phyloP scores from a whole-genome alignment of 2,113 vertebrate species.

The Megaceryle torquata region DNA sequence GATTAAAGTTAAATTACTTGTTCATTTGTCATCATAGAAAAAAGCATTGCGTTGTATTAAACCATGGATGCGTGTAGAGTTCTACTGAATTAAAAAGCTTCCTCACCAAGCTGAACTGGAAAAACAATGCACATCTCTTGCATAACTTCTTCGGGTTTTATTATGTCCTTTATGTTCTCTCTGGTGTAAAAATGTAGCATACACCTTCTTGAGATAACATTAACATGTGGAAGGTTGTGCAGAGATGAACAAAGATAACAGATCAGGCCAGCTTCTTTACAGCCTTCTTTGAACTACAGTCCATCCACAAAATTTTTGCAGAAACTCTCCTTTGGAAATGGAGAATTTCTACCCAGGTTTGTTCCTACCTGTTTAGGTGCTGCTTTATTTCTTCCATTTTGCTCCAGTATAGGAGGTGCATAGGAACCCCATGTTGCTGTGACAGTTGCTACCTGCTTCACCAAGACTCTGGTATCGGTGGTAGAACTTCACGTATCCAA shows the following conservation, averaged over 20 bases:
- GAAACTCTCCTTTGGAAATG: neutral
- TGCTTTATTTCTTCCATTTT: neutral
- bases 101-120: neutral
- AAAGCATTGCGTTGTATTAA: neutral
- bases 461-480: neutral
- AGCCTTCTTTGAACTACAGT: neutral
- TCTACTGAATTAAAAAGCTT: neutral
- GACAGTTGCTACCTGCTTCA: neutral
- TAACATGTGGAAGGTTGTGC: neutral
- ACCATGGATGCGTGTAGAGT: neutral
- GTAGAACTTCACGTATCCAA: neutral
- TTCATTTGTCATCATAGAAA: neutral
- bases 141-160: neutral
- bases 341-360: neutral
- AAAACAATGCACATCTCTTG: neutral
- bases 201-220: neutral
- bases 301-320: neutral
- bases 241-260: neutral
- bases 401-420: neutral
- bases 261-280: neutral
- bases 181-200: neutral
- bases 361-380: neutral
- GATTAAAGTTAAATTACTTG: neutral
- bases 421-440: fast-evolving
- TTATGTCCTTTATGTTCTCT: neutral